These are phyloP conservation scores for Drosophila jambulina DNA, from an alignment of 1,140 invertebrate genomes.

Conservation along the genomic window DNA sequence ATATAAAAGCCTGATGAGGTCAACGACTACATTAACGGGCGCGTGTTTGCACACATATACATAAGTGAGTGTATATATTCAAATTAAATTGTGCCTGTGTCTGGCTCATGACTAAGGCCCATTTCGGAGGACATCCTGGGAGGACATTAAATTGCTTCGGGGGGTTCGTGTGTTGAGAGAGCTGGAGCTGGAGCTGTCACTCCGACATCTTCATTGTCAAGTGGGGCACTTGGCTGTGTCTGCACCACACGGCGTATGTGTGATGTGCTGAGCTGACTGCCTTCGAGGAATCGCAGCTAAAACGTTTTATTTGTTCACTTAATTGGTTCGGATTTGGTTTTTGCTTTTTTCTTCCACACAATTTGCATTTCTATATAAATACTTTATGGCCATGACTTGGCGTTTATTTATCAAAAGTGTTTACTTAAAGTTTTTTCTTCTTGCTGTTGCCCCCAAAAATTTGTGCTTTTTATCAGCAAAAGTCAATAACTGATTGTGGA, in stretches of 20 bases:
- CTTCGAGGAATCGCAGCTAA: slow-evolving; percentile 10
- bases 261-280: slow-evolving; percentile 16
- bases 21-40: slow-evolving; percentile 66
- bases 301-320: slow-evolving; percentile 42
- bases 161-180: slow-evolving; percentile 7
- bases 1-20: slow-evolving; percentile 44
- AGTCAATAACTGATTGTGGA: slow-evolving; percentile 78
- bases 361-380: slow-evolving; percentile 31
- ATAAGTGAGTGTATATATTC: slow-evolving; percentile 11
- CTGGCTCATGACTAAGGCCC: slow-evolving; percentile 26
- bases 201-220: slow-evolving; percentile 48
- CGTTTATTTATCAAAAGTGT: slow-evolving; percentile 59
- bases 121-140: slow-evolving; percentile 14
- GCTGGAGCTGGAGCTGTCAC: slow-evolving; percentile 7
- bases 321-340: slow-evolving; percentile 44
- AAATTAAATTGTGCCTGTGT: slow-evolving; percentile 49
- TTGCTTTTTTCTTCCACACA: background rate
- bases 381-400: slow-evolving; percentile 50
- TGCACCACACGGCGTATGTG: slow-evolving; percentile 50
- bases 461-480: slow-evolving; percentile 68
- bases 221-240: slow-evolving; percentile 33
- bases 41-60: background rate
- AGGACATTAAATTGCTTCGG: slow-evolving; percentile 23
- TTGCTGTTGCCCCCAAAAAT: slow-evolving; percentile 17
- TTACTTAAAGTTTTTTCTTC: slow-evolving; percentile 40